A percentile compares a stretch with the other conserved stretches of the same genome.
phyloP scores from a whole-genome alignment of 2,888 invertebrate species.

The Aleiodes leptofemur region DNA sequence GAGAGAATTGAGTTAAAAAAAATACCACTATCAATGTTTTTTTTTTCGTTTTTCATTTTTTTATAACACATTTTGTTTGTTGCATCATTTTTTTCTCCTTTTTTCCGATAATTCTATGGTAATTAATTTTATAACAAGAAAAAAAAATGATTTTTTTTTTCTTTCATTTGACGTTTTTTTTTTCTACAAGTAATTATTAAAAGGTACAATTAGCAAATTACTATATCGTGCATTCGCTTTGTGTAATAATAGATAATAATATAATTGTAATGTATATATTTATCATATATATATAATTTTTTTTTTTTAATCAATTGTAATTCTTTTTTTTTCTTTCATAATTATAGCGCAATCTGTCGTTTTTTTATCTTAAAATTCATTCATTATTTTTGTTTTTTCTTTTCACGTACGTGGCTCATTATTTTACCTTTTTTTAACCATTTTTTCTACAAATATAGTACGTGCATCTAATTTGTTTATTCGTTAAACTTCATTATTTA shows the following conservation, averaged over 20 bases:
- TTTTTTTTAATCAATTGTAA: constrained; percentile 35
- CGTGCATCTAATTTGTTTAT: constrained; percentile 69
- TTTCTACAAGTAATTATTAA: constrained; percentile 73
- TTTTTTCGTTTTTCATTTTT: constrained; percentile 36
- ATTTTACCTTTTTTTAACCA: constrained; percentile 1
- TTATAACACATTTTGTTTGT: constrained; percentile 68
- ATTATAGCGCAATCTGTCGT: constrained; percentile 69
- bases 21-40: constrained; percentile 9
- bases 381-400: no score
- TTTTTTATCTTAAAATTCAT: constrained; percentile 48
- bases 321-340: constrained; percentile 55
- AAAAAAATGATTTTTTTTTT: constrained; percentile 59
- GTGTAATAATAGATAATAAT: constrained; percentile 74
- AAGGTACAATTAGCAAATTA: constrained; percentile 75
- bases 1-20: not conserved
- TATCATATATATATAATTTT: constrained; percentile 14
- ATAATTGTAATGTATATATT: constrained; percentile 54
- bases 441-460: constrained; percentile 72
- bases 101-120: constrained; percentile 74
- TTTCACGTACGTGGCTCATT: constrained; percentile 69
- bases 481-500: constrained; percentile 49
- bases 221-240: constrained; percentile 74
- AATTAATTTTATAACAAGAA: constrained; percentile 74
- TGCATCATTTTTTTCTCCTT: constrained; percentile 59
- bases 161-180: constrained; percentile 67